Evolutionary conservation across 1,140 invertebrate species (phyloP), one percentile per base, ranked within the genome.

Genomic region (Galleria mellonella): DNA sequence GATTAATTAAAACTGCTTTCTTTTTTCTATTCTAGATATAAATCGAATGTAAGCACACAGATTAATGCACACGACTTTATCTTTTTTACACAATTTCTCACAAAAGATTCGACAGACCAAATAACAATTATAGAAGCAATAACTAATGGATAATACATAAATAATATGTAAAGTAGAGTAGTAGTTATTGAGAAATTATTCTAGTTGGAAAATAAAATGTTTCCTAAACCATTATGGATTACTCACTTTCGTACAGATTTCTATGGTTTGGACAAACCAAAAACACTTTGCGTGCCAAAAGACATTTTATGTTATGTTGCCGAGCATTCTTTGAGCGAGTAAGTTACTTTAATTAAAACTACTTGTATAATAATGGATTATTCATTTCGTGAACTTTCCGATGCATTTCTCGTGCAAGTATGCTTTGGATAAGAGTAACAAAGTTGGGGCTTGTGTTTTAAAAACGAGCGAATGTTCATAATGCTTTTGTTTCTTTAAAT

Each of bases 101-200:
- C 72, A 65, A 83, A 68, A 62, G 55, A 71, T 79, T 76, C 77
- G 69, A 75, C 66, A 77, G 76, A 83, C 73, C 75, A 82, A 79
- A 58, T 55, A 67, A 72, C 68, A 69, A 23, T 23, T 23, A 23
- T 23, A 23, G 6, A 72, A 73, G 68, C 75, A 72, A 72, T 79
- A 79, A 76, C 72, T 68, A 72, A 76, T 58, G 51, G 51, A 71
- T 56, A 47, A 58, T 63, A 57, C n/a, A n/a, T n/a, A n/a, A n/a
- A n/a, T n/a, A n/a, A n/a, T 67, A 63, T 65, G 47, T 63, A 62
- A 55, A 55, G 47, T 72, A 76, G 64, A 47, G 45, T 70, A 55
- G 65, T 62, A 43, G 44, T 31, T 43, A 44, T 37, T 43, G 45
- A 33, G 14, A 39, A n/a, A n/a, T 41, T 47, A n/a, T 44, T 39